These are phyloP conservation scores for Pseudoatta argentina DNA, from an alignment of 1,140 invertebrate species.

Conservation along the genomic window DNA sequence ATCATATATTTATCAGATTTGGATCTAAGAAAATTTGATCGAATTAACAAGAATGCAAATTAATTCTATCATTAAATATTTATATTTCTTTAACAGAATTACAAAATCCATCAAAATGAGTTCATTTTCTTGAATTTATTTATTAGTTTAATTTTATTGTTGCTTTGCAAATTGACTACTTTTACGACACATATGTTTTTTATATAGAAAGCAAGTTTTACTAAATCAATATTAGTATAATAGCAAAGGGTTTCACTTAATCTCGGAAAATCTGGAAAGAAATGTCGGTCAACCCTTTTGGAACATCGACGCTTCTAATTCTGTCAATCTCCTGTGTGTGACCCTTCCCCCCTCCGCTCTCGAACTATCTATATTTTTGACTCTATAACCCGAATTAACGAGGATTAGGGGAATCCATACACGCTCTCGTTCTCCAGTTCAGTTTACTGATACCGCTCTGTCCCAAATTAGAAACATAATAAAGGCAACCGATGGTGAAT, in stretches of 20 bases:
- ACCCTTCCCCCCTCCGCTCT: neutral
- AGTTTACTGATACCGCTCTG: constrained; percentile 50
- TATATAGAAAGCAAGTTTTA: neutral
- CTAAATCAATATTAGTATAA: neutral
- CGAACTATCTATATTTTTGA: constrained; percentile 40
- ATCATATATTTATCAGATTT: neutral
- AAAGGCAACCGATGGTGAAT: constrained; percentile 54
- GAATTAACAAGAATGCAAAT: neutral
- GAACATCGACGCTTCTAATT: constrained; percentile 68
- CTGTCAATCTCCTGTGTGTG: constrained; percentile 36
- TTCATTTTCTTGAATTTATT: neutral
- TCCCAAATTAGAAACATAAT: constrained; percentile 60
- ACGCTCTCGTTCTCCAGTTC: constrained; percentile 33
- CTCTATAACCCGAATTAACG: constrained; percentile 45
- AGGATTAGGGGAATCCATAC: constrained; percentile 23
- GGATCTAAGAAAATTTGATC: neutral
- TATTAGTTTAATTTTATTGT: constrained; percentile 3
- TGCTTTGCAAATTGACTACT: neutral
- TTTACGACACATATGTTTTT: neutral
- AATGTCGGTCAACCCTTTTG: constrained; percentile 41
- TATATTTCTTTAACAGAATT: neutral
- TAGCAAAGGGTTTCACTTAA: neutral
- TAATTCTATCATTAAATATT: neutral
- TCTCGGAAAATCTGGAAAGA: neutral
- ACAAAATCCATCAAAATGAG: neutral